phyloP scores from a whole-genome alignment of 1,140 invertebrate genomes.

The Drosophila obscura region DNA sequence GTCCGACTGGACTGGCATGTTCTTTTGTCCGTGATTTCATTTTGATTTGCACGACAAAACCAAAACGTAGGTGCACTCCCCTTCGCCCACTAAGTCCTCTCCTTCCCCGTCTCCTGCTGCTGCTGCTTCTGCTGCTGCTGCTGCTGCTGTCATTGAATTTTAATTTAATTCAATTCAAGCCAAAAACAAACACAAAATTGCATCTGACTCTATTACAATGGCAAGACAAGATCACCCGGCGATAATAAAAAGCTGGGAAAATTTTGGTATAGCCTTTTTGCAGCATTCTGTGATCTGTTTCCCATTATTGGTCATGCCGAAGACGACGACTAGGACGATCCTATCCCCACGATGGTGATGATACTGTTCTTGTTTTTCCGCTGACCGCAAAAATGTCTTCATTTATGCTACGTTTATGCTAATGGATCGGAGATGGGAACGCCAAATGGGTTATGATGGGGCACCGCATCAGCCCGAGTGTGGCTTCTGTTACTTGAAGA shows the following conservation, averaged over 20 bases:
- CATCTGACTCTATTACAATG: conserved; percentile 73
- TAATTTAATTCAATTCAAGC: conserved; percentile 77
- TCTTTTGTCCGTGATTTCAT: conserved; percentile 80
- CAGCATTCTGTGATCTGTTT: conserved; percentile 67
- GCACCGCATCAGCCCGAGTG: not conserved
- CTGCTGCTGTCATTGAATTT: conserved; percentile 74
- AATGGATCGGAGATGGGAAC: conserved; percentile 67
- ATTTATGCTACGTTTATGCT: conserved; percentile 76
- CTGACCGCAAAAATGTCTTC: conserved; percentile 70
- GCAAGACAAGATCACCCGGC: conserved; percentile 61
- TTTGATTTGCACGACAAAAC: conserved; percentile 78
- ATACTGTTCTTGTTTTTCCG: conserved; percentile 40
- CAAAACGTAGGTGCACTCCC: conserved; percentile 66
- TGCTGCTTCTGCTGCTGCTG: not conserved
- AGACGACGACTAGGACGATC: conserved; percentile 47
- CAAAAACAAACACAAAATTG: conserved; percentile 59
- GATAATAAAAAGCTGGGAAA: conserved; percentile 80
- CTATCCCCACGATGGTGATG: conserved; percentile 33
- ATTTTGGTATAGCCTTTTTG: conserved; percentile 47
- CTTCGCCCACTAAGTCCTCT: not conserved
- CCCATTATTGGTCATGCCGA: conserved; percentile 77
- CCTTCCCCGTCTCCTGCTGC: conserved; percentile 3
- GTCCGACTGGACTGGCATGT: conserved; percentile 65
- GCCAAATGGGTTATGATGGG: conserved; percentile 27
- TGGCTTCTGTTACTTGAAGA: not conserved